Conservation (phyloP, 2,797 vertebrate genomes). For the Hydrocynus forskahlii region DNA sequence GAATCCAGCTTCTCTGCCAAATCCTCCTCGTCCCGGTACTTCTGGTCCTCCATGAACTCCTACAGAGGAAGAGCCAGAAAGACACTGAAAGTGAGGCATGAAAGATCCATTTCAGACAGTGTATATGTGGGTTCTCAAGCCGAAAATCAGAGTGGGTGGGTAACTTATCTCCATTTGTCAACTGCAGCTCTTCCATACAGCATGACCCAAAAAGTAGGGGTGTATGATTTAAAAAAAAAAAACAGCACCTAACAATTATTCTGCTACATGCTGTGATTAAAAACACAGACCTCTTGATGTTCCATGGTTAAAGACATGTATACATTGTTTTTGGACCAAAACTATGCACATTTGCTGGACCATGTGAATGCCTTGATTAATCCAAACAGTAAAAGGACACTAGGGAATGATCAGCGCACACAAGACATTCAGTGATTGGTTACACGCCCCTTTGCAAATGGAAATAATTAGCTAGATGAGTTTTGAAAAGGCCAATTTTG, state of each 20-base stretch:
- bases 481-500: no score
- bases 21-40: conserved; percentile 94
- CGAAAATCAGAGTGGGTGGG: neutral
- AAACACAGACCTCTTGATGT: no score
- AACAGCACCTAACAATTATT: no score
- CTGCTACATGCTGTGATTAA: no score
- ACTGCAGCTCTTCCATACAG: neutral
- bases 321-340: neutral
- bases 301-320: neutral
- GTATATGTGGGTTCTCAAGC: no score
- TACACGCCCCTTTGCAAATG: no score
- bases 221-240: neutral
- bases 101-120: neutral
- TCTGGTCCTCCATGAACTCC: conserved; percentile 96
- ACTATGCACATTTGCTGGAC: neutral
- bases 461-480: no score
- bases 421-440: no score
- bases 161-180: neutral
- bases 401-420: no score
- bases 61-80: conserved; percentile 58
- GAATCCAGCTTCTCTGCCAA: conserved; percentile 88
- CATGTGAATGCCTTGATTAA: neutral
- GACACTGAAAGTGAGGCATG: neutral
- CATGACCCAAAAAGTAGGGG: neutral
- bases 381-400: no score